Percentiles rank a stretch among this genome's conserved stretches.
These are phyloP conservation scores for Microcebus griseorufus DNA, from an alignment of 2,113 vertebrate species.

Conservation along the genomic window DNA sequence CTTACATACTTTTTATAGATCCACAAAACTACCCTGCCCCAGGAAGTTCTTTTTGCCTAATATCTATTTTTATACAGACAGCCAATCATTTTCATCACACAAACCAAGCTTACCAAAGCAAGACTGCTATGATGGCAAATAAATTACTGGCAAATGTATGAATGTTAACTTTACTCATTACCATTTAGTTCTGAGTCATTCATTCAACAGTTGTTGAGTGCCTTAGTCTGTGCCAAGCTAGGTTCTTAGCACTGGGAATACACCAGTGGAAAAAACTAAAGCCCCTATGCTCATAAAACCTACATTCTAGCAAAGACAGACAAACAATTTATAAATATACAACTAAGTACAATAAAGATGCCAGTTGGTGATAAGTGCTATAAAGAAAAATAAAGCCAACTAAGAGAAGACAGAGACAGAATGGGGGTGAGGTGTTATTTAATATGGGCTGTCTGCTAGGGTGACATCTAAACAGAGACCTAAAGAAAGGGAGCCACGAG, in stretches of 20 bases:
- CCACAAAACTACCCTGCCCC: not conserved
- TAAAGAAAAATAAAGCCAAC: not conserved
- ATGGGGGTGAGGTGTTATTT: not conserved
- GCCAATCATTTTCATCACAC: constrained; percentile 31
- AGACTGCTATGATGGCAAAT: constrained; percentile 5
- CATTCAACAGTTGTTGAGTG: not conserved
- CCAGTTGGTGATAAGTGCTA: not conserved
- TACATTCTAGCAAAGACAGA: not conserved
- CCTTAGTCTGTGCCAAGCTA: not conserved
- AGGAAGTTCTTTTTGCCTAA: not conserved
- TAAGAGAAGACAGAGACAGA: not conserved
- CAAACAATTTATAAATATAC: not conserved
- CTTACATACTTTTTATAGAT: constrained; percentile 1
- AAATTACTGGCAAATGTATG: not conserved
- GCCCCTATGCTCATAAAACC: not conserved
- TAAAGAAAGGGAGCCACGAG: not conserved
- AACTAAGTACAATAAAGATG: not conserved
- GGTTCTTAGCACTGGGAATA: not conserved
- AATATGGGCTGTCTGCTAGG: not conserved
- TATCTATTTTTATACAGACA: not conserved
- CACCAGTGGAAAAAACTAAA: not conserved
- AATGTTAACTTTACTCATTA: not conserved
- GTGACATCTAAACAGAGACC: not conserved
- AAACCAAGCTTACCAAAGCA: constrained; percentile 18
- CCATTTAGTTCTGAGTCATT: not conserved